A percentile compares a stretch with the other conserved stretches of the same genome.
Conservation (phyloP, 2,888 invertebrate genomes). For the Leptopilina syphax region DNA sequence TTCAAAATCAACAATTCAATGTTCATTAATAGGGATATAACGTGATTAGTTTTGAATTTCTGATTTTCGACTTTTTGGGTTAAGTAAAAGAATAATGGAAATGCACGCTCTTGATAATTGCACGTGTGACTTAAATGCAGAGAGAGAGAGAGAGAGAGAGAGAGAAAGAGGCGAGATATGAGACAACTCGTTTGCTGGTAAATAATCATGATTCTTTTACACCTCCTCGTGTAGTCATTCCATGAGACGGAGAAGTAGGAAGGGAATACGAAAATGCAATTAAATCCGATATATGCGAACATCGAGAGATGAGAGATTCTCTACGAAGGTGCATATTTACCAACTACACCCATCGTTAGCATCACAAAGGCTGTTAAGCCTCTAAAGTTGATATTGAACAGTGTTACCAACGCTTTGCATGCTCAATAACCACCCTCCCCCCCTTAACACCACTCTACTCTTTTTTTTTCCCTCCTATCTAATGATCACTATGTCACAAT, state of each 20-base stretch:
- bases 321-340: conserved; percentile 71
- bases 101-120: conserved; percentile 15
- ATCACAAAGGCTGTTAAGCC: conserved; percentile 69
- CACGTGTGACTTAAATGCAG: conserved; percentile 5
- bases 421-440: not conserved
- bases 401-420: conserved; percentile 19
- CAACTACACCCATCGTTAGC: conserved; percentile 71
- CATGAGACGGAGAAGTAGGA: not conserved
- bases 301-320: conserved; percentile 43
- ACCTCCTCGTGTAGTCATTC: too few relatives aligned
- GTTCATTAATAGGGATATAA: conserved; percentile 18
- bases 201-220: conserved; percentile 6
- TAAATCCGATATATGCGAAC: conserved; percentile 74
- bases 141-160: not conserved
- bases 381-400: conserved; percentile 37
- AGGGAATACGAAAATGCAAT: conserved; percentile 75
- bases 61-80: conserved; percentile 1
- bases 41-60: conserved; percentile 31
- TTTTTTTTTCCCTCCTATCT: not conserved
- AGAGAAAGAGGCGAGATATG: not conserved
- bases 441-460: too few relatives aligned
- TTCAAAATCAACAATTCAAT: conserved; percentile 17
- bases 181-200: conserved; percentile 12
- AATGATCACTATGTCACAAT: not conserved
- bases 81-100: conserved; percentile 17